Evolutionary conservation across 2,888 invertebrate genomes (phyloP).

Genomic region (Melanargia galathea): DNA sequence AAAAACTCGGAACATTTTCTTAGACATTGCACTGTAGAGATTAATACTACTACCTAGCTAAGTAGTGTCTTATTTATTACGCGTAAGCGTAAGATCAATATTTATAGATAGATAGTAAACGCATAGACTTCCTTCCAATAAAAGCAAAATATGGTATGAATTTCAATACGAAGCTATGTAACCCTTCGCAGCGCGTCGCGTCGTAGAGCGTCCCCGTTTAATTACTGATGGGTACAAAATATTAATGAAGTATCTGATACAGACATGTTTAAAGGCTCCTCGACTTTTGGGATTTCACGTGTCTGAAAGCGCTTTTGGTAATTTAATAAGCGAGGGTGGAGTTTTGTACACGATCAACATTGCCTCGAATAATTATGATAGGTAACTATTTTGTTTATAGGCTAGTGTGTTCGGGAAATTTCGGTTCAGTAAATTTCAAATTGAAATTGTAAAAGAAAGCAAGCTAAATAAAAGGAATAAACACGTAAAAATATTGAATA

Average conservation of each 20-base stretch:
- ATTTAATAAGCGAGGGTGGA: conserved; percentile 45
- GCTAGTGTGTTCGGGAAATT: background rate
- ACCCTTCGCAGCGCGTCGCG: conserved; percentile 41
- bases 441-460: background rate
- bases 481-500: too few relatives aligned
- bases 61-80: too few relatives aligned
- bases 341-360: conserved; percentile 14
- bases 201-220: conserved; percentile 52
- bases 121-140: background rate
- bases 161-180: conserved; percentile 42
- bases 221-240: conserved; percentile 68
- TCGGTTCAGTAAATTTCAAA: background rate
- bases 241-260: conserved; percentile 74
- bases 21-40: too few relatives aligned
- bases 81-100: too few relatives aligned
- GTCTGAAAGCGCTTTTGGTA: conserved; percentile 47
- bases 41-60: too few relatives aligned
- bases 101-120: too few relatives aligned
- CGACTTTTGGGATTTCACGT: conserved; percentile 41
- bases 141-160: conserved; percentile 21
- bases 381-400: conserved; percentile 13
- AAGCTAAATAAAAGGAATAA: too few relatives aligned
- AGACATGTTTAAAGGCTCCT: conserved; percentile 55
- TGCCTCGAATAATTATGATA: background rate
- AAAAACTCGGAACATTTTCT: too few relatives aligned